Evolutionary conservation across 2,113 vertebrate species (phyloP), one percentile per base, ranked within the genome.

Genomic region (Uria lomvia): DNA sequence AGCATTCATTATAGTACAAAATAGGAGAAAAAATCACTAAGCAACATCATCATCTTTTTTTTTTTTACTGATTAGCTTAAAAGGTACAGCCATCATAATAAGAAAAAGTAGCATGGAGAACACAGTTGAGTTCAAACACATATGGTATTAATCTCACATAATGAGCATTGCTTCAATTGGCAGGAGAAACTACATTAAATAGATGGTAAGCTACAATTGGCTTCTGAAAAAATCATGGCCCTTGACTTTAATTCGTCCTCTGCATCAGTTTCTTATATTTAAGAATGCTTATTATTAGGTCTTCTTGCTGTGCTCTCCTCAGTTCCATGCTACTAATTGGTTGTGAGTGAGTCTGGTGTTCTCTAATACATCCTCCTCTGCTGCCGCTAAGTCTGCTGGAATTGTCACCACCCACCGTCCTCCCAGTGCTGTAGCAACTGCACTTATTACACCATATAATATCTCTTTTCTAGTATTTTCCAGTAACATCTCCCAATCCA

Each of bases 271-370:
- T 93, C 91, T 84, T 94, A 81, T 84, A 91, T 92, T 94, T 94
- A 94, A 95, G 88, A 89, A 94, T 21, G 36, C 92, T 95, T 96
- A 91, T 96, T 96, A 95, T 93, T 91, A 93, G 75, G 63, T 96
- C 72, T 84, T 90, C 96, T 94, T 94, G 96, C 96, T 96, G 95
- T 91, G 95, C 88, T 93, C 72, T 88, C 91, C 76, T 96, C 86
- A 34, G 76, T 90, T 96, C 68, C 60, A 32, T 53, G 75, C 79
- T 86, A 92, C 90, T 96, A 95, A 96, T 94, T 95, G 94, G 91
- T 78, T 65, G 50, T 86, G 90, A 97, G 82, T 95, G 78, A 94
- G 72, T 86, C 94, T 93, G 94, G 55, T 84, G 83, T 65, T 93
- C 93, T 86, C 94, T 92, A 91, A 91, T 84, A 88, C 36, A 63